These are phyloP conservation scores for Zonotrichia leucophrys DNA, from an alignment of 2,113 vertebrate genomes.

Conservation along the genomic window DNA sequence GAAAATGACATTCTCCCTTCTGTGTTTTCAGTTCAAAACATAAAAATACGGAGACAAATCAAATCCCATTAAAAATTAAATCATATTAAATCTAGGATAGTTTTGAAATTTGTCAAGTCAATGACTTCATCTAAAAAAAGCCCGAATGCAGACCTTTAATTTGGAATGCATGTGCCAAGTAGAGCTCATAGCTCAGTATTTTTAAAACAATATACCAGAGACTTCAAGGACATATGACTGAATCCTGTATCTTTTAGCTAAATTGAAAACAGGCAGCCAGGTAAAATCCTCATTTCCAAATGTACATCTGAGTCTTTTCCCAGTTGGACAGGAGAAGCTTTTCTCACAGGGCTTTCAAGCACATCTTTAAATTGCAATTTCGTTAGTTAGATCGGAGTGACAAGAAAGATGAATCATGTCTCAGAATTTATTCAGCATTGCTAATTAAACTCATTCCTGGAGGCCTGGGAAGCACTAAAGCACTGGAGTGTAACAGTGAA, in stretches of 20 bases:
- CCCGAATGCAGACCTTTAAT: conserved; percentile 1
- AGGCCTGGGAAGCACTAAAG: conserved; percentile 58
- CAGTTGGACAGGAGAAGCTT: not conserved
- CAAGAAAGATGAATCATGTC: conserved; percentile 66
- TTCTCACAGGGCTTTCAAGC: not conserved
- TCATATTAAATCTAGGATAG: conserved; percentile 34
- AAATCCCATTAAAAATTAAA: conserved; percentile 51
- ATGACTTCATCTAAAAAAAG: conserved; percentile 39
- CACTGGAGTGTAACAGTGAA: conserved; percentile 63
- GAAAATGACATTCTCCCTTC: not conserved
- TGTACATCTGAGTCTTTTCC: not conserved
- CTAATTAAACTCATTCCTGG: conserved; percentile 75
- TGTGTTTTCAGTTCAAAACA: conserved; percentile 41
- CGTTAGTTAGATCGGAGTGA: conserved; percentile 38
- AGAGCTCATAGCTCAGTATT: conserved; percentile 9
- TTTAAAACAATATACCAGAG: not conserved
- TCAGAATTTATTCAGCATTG: conserved; percentile 63
- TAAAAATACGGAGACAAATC: conserved; percentile 37
- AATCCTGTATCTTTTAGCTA: conserved; percentile 2
- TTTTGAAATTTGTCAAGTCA: conserved; percentile 54
- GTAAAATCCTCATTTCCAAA: not conserved
- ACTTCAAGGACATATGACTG: not conserved
- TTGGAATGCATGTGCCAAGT: conserved; percentile 22
- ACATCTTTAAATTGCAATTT: conserved; percentile 39
- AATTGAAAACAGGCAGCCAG: conserved; percentile 29